Percentiles rank a stretch among this genome's conserved stretches.
These are phyloP conservation scores for Eupithecia centaureata DNA, from an alignment of 2,888 invertebrate genomes.

Conservation along the genomic window DNA sequence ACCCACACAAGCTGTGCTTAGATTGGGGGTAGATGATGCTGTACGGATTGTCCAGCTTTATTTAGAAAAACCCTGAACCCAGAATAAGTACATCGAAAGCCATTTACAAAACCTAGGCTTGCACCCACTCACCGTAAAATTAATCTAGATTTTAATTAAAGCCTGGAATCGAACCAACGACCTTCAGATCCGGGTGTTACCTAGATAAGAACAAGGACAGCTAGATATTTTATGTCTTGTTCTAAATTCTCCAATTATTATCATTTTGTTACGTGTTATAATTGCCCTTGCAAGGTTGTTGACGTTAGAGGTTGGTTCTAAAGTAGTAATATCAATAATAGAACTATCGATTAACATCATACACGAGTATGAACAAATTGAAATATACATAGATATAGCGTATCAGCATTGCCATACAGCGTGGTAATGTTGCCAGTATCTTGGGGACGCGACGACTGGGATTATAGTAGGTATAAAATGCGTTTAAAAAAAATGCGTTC, in stretches of 20 bases:
- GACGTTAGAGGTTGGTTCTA: constrained; percentile 28
- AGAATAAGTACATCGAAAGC: too few species aligned
- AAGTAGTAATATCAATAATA: background rate
- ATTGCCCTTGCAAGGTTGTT: constrained; percentile 46
- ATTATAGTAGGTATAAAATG: too few species aligned
- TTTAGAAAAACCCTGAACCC: too few species aligned
- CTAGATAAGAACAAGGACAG: constrained; percentile 14
- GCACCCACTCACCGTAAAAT: background rate
- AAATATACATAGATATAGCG: too few species aligned
- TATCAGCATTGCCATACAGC: too few species aligned
- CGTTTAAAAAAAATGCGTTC: too few species aligned
- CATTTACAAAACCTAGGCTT: background rate
- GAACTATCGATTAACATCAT: background rate
- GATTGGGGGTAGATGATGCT: too few species aligned
- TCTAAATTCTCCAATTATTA: constrained; percentile 34
- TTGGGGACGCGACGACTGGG: too few species aligned
- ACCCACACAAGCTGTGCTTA: too few species aligned
- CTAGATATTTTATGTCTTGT: constrained; percentile 29
- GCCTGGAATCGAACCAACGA: constrained; percentile 3
- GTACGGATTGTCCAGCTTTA: too few species aligned
- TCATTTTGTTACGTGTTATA: constrained; percentile 19
- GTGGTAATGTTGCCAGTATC: too few species aligned
- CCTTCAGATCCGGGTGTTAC: constrained; percentile 8
- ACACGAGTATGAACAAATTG: background rate
- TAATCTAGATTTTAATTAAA: background rate